A percentile compares a stretch with the other conserved stretches of the same genome.
Evolutionary conservation across 2,113 vertebrate species (phyloP).

Genomic region (Merops nubicus): DNA sequence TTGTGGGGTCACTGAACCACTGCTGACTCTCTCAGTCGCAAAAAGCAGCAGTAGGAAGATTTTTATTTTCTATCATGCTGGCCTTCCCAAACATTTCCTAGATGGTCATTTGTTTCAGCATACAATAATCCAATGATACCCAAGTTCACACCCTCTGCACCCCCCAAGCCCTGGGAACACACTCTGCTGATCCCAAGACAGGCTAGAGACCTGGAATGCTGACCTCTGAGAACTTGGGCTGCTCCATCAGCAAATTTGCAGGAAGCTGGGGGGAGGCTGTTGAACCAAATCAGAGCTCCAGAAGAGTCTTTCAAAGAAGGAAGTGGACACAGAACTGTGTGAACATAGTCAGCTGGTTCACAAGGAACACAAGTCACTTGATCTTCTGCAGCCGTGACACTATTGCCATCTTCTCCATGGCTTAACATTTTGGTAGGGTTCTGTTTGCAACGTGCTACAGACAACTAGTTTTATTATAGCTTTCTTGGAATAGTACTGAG

Average conservation of each 20-base stretch:
- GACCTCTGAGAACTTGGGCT: background rate
- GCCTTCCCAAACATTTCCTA: background rate
- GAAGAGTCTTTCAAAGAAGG: background rate
- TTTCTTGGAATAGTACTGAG: background rate
- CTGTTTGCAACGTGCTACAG: background rate
- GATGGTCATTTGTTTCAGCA: background rate
- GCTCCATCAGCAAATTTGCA: background rate
- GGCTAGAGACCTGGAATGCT: fast-evolving
- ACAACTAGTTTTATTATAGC: background rate
- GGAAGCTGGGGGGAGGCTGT: background rate
- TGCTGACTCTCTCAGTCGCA: background rate
- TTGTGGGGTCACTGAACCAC: background rate
- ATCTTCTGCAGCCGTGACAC: background rate
- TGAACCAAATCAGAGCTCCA: background rate
- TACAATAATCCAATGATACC: fast-evolving
- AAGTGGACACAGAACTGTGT: background rate
- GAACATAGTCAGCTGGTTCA: background rate
- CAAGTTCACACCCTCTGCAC: background rate
- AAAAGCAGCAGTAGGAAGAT: background rate
- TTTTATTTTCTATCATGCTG: background rate
- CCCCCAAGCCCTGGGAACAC: fast-evolving
- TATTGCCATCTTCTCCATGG: background rate
- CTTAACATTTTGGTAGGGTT: background rate
- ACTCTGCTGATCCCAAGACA: background rate
- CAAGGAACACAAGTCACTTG: background rate